Conservation (phyloP, 1,140 invertebrate genomes). For the Listronotus oregonensis region DNA sequence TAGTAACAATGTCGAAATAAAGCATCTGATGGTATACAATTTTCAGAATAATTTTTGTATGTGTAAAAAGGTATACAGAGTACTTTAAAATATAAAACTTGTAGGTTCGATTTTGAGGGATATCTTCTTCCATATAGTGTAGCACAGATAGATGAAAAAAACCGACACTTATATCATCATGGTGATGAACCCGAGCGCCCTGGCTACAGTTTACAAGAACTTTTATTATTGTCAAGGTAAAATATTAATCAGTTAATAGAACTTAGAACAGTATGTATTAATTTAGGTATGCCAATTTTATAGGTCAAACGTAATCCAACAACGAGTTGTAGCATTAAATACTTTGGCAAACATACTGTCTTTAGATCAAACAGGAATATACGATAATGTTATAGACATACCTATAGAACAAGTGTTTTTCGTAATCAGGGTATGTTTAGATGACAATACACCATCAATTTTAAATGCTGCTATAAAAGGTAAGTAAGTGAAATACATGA, state of each 20-base stretch:
- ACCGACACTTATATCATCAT: constrained; percentile 83
- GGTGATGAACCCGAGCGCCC: constrained; percentile 88
- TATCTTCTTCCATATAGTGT: constrained; percentile 69
- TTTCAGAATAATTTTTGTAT: no score
- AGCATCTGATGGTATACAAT: no score
- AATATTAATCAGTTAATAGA: not conserved
- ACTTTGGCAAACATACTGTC: constrained; percentile 79
- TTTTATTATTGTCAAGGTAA: constrained; percentile 71
- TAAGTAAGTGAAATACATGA: no score
- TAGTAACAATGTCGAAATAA: no score
- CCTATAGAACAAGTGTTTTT: constrained; percentile 76
- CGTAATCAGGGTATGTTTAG: constrained; percentile 80
- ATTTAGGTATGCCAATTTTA: constrained; percentile 35
- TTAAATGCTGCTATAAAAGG: constrained; percentile 71
- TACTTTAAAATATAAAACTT: no score
- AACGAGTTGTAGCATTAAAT: constrained; percentile 77
- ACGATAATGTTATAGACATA: constrained; percentile 69
- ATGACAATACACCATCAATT: constrained; percentile 77
- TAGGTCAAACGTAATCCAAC: constrained; percentile 73
- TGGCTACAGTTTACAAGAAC: constrained; percentile 86
- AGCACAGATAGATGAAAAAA: constrained; percentile 64
- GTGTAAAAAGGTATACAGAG: no score
- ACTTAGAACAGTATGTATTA: constrained; percentile 4
- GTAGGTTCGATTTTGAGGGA: constrained; percentile 68
- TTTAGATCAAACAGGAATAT: constrained; percentile 72